Conservation (phyloP, 2,113 vertebrate species). For the Pyxicephalus adspersus region DNA sequence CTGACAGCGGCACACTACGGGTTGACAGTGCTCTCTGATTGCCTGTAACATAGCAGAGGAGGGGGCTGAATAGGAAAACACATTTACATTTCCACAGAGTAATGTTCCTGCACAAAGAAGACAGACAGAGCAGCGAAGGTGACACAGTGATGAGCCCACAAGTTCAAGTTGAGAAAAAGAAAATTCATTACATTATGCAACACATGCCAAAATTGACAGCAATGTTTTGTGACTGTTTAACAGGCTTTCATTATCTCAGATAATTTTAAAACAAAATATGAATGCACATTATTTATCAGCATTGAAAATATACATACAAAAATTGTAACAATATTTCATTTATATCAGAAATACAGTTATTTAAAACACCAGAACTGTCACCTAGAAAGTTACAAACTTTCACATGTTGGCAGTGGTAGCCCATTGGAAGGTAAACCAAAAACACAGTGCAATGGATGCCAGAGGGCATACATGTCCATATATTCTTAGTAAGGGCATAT, state of each 20-base stretch:
- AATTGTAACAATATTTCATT: too few species aligned
- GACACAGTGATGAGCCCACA: conserved; percentile 60
- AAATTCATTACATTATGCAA: conserved; percentile 29
- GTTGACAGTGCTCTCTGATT: conserved; percentile 43
- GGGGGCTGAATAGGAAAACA: conserved; percentile 10
- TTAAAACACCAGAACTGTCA: too few species aligned
- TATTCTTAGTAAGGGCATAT: too few species aligned
- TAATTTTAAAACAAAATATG: too few species aligned
- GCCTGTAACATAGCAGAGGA: conserved; percentile 13
- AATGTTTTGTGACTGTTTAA: conserved; percentile 11
- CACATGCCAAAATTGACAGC: conserved; percentile 9
- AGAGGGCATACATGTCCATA: too few species aligned
- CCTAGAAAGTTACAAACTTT: too few species aligned
- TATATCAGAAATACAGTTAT: too few species aligned
- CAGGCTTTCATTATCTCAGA: background rate
- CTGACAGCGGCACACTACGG: conserved; percentile 46
- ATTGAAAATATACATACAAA: background rate
- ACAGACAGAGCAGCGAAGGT: conserved; percentile 41
- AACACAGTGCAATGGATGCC: too few species aligned
- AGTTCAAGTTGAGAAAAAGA: conserved; percentile 57
- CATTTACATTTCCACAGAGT: conserved; percentile 50
- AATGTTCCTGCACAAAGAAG: conserved; percentile 38
- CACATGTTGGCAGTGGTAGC: too few species aligned
- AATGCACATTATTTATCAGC: background rate
- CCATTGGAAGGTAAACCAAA: too few species aligned